Evolutionary conservation across 1,140 invertebrate species (phyloP), one percentile per base, ranked within the genome.

Genomic region (Rhysida immarginata): DNA sequence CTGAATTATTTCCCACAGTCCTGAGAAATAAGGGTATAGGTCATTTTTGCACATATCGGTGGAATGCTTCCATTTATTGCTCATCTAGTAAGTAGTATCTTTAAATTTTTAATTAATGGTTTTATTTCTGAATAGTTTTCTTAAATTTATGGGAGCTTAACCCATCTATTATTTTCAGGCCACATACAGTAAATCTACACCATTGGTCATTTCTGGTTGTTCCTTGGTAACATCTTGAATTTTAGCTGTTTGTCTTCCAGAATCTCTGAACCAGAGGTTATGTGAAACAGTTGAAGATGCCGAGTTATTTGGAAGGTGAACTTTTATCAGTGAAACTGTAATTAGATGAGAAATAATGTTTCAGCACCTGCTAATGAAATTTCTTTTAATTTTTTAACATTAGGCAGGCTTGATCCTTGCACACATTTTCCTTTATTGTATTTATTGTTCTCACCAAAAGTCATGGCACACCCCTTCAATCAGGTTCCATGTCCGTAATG

Each of bases 21-120:
- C 60, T 75, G 21, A 53, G 74, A 25, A 76, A 75, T 59, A 67
- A 70, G 44, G 72, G 70, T 1, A 67, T 77, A 54, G 74, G 71
- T 16, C 3, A 74, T 74, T 66, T 65, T 72, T 27, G 72, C 74
- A 11, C 64, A 76, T 48, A 58, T 77, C 26, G 77, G 76, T 29
- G 71, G 71, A 5, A 72, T 75, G 51, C 48, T 71, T 20, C 71
- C 73, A 1, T 64, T 65, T 49, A 66, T 75, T 11, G 58, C 64
- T 46, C 41, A 59, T 5, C 45, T 66, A 53, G 64, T 67, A 57
- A 26, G 49, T 26, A 25, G 5, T 20, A 13, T 11, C 29, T 35
- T 35, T 11, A 20, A 5, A 11, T 11, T 11, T 46, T 8, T 46
- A n/a, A n/a, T 20, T 20, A 46, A 46, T 46, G 8, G 18, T 20